Percentiles rank a stretch among this genome's conserved stretches.
These are phyloP conservation scores for Apamea epomidion DNA, from an alignment of 2,888 invertebrate species.

Conservation along the genomic window DNA sequence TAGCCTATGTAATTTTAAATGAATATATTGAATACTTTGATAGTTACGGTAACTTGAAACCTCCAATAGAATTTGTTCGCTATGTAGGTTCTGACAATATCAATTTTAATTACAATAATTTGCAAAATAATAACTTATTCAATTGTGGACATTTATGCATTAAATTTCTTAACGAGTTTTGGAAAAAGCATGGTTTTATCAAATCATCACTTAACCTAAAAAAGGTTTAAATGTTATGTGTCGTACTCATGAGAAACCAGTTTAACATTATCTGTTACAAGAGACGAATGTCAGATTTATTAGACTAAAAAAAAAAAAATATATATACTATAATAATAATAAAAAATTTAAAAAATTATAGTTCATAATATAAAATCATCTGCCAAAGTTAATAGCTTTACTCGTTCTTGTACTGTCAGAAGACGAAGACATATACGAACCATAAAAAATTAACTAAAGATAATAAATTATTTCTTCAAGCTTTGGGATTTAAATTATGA, in stretches of 20 bases:
- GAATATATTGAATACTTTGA: conserved; percentile 3
- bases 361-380: conserved; percentile 3
- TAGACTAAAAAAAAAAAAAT: background rate
- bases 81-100: conserved; percentile 2
- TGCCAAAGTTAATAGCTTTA: background rate
- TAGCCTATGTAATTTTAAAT: conserved; percentile 3
- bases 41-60: conserved; percentile 6
- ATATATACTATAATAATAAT: too few species aligned
- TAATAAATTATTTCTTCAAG: conserved; percentile 1
- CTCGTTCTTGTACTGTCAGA: background rate
- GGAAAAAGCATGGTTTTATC: conserved; percentile 1
- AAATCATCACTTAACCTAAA: background rate
- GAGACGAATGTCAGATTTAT: background rate
- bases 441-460: background rate
- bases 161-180: conserved; percentile 1
- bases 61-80: conserved; percentile 1
- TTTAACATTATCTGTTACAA: background rate
- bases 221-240: conserved; percentile 1
- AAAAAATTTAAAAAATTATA: too few species aligned
- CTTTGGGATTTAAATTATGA: conserved; percentile 6
- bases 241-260: background rate
- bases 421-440: background rate
- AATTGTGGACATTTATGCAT: conserved; percentile 4
- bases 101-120: conserved; percentile 2
- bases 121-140: conserved; percentile 6